These are phyloP conservation scores for Neocrepidodera transversa DNA, from an alignment of 2,888 invertebrate species.

Conservation along the genomic window DNA sequence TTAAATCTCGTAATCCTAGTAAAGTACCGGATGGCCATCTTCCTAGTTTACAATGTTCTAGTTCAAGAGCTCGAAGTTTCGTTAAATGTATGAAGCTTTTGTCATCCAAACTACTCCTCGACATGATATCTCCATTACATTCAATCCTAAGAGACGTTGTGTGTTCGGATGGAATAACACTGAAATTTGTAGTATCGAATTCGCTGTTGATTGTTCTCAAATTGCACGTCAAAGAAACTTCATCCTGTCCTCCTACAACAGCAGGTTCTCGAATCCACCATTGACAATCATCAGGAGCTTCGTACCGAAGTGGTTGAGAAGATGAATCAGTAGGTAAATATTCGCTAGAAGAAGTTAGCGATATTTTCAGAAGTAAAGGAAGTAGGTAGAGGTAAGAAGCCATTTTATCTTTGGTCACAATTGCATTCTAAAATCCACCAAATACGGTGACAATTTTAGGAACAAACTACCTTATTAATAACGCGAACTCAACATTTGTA, in stretches of 20 bases:
- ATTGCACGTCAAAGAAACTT: conserved; percentile 80
- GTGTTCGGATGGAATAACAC: conserved; percentile 83
- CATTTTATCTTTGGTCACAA: conserved; percentile 39
- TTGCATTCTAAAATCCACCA: conserved; percentile 19
- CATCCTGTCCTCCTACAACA: conserved; percentile 65
- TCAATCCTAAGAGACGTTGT: conserved; percentile 80
- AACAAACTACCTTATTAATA: neutral
- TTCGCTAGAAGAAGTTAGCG: conserved; percentile 6
- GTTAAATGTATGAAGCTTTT: conserved; percentile 81
- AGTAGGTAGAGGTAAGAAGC: conserved; percentile 32
- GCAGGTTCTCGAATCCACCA: conserved; percentile 74
- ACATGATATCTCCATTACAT: conserved; percentile 81
- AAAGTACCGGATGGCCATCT: conserved; percentile 83
- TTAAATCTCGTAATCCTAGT: conserved; percentile 78
- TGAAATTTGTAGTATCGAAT: conserved; percentile 87
- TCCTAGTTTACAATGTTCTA: conserved; percentile 87
- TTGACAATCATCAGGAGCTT: conserved; percentile 87
- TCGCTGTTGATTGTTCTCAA: conserved; percentile 86
- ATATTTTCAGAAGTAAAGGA: conserved; percentile 14
- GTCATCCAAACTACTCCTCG: conserved; percentile 78
- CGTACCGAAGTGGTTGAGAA: conserved; percentile 67
- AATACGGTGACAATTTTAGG: conserved; percentile 6
- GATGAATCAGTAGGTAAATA: conserved; percentile 52
- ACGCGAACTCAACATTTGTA: too few species aligned
- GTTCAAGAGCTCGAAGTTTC: conserved; percentile 78